Evolutionary conservation across 2,888 invertebrate genomes (phyloP).

Genomic region (Hoplodrina blanda): DNA sequence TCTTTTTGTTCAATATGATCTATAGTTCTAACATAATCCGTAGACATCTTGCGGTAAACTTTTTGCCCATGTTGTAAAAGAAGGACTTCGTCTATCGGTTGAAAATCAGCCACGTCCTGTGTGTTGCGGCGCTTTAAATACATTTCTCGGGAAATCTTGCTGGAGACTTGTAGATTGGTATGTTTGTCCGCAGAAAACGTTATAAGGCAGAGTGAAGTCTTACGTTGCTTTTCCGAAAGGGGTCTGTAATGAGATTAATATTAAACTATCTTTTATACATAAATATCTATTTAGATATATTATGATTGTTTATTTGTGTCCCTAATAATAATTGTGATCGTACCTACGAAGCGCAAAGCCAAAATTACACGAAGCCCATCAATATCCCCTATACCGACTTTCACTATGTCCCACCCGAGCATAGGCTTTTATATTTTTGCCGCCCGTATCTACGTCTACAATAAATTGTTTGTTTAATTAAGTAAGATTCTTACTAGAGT

Average conservation of each 20-base stretch:
- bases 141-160: constrained; percentile 65
- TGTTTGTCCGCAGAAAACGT: constrained; percentile 62
- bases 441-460: no score
- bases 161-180: constrained; percentile 45
- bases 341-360: no score
- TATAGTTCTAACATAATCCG: constrained; percentile 82
- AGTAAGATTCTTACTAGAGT: no score
- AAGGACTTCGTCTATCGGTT: constrained; percentile 73
- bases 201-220: constrained; percentile 66
- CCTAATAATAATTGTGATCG: no score
- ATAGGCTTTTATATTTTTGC: no score
- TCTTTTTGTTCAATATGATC: constrained; percentile 71
- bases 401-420: no score
- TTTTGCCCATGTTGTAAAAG: constrained; percentile 78
- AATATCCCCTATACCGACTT: no score
- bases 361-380: no score
- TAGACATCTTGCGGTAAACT: constrained; percentile 79
- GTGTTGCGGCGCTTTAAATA: constrained; percentile 63
- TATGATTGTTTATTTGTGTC: no score
- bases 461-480: no score
- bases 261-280: background rate
- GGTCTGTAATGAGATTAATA: constrained; percentile 65
- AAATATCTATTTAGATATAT: no score
- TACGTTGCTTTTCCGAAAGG: constrained; percentile 59
- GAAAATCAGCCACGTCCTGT: constrained; percentile 27